Evolutionary conservation across 2,888 invertebrate genomes (phyloP), one percentile per base, ranked within the genome.

Genomic region (Oligia strigilis): DNA sequence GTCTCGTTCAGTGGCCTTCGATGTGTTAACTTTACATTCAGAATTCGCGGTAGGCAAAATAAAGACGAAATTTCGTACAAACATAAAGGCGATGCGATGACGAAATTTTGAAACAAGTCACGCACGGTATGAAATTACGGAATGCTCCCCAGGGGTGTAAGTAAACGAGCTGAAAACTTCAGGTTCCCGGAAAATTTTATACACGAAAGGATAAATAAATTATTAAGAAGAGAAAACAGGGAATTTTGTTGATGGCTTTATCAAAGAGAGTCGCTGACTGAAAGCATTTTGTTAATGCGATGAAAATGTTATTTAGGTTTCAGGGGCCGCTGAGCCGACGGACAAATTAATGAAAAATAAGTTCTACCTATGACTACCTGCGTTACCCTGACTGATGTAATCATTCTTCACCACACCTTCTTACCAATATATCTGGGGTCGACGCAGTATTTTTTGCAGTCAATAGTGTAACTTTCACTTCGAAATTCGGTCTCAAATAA

Each of bases 81-180:
- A 49, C 13, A 14, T 60, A 49, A 77, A 70, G 43, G 29, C 58
- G 66, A 36, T n/a, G 73, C 29, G 83, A 88, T 89, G 82, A 85
- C 82, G 55, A 79, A 84, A 89, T 91, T 89, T 70, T 78, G 58
- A 89, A 83, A 60, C 91, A 83, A 84, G 87, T 89, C 90, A 91
- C 90, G 90, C 88, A 82, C 86, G 46, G 75, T 23, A 84, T 88
- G 82, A 88, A 89, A 90, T 91, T 90, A 88, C 88, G 60, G 75
- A 89, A 86, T 83, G 78, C 77, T 84, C 86, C 89, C 85, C 62
- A 36, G 88, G 87, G 87, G 73, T 80, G 73, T 85, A 83, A 85
- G 85, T 85, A 82, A 88, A 86, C 86, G 84, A 90, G 79, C 86
- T 83, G 87, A 80, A 86, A 89, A 87, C 83, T 88, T 88, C 81